phyloP scores from a whole-genome alignment of 35 echinoderm and acorn worm genomes.

The Anneissia japonica region DNA sequence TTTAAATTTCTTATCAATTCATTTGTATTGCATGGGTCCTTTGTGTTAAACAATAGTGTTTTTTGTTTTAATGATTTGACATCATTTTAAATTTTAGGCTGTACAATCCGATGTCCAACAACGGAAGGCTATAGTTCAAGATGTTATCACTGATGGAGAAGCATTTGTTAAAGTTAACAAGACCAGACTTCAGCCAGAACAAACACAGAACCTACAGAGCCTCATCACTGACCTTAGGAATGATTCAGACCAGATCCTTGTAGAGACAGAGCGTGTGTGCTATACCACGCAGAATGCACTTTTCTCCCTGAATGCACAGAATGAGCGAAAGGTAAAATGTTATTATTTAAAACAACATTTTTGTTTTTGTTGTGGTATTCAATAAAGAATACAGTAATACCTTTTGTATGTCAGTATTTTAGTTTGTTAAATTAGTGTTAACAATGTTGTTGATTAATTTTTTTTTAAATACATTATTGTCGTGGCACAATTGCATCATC shows the following conservation, averaged over 20 bases:
- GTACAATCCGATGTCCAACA: not conserved
- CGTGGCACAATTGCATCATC: too few species aligned
- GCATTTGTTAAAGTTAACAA: conserved; percentile 73
- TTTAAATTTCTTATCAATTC: too few species aligned
- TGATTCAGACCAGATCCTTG: conserved; percentile 62
- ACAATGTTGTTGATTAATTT: too few species aligned
- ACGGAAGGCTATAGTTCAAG: conserved; percentile 56
- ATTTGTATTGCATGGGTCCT: too few species aligned
- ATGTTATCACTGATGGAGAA: conserved; percentile 68
- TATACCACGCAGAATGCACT: conserved; percentile 72
- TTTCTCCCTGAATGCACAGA: conserved; percentile 38
- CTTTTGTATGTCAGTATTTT: too few species aligned
- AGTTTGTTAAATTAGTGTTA: too few species aligned
- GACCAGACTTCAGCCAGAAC: conserved; percentile 54
- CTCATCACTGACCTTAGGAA: conserved; percentile 65
- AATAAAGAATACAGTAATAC: too few species aligned
- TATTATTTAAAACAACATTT: too few species aligned
- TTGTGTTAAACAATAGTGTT: too few species aligned
- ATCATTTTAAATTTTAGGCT: not conserved
- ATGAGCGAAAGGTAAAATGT: conserved; percentile 69
- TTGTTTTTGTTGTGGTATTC: too few species aligned
- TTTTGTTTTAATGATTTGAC: too few species aligned
- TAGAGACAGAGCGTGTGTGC: conserved; percentile 59
- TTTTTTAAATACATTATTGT: too few species aligned
- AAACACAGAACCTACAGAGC: conserved; percentile 64